Conservation (phyloP, 2,888 invertebrate species). For the Helobdella robusta region DNA sequence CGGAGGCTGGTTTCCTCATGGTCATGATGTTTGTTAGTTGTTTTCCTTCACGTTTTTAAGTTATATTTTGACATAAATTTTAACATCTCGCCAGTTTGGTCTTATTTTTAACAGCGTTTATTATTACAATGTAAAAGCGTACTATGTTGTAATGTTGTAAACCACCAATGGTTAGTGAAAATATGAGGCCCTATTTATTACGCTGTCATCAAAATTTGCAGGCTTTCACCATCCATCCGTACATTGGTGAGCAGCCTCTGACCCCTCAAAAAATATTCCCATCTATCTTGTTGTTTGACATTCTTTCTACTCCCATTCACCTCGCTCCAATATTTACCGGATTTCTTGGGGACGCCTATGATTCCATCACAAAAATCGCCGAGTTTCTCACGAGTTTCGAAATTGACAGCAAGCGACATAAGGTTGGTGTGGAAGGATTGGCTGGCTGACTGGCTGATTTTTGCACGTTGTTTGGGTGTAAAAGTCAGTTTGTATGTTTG, state of each 20-base stretch:
- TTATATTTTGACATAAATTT: no score
- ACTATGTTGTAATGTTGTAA: no score
- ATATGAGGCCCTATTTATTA: neutral
- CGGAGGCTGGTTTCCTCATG: conserved; percentile 66
- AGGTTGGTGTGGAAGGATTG: conserved; percentile 16
- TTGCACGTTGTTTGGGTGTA: no score
- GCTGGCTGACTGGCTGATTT: no score
- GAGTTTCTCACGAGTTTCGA: conserved; percentile 55
- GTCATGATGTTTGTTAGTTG: conserved; percentile 62
- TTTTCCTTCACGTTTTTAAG: no score
- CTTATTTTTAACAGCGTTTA: no score
- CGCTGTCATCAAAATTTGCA: conserved; percentile 29
- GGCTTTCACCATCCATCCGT: conserved; percentile 43
- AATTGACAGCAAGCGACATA: conserved; percentile 24
- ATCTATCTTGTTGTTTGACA: conserved; percentile 71
- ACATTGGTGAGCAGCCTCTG: conserved; percentile 56
- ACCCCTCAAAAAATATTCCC: conserved; percentile 68
- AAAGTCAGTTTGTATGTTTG: no score
- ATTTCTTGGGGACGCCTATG: conserved; percentile 60
- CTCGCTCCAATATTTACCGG: conserved; percentile 70
- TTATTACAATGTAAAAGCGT: no score
- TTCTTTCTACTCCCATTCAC: conserved; percentile 68
- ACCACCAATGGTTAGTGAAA: no score
- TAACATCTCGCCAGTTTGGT: no score
- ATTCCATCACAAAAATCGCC: conserved; percentile 58